phyloP scores from a whole-genome alignment of 2,888 invertebrate genomes.

The Harmothoe impar region DNA sequence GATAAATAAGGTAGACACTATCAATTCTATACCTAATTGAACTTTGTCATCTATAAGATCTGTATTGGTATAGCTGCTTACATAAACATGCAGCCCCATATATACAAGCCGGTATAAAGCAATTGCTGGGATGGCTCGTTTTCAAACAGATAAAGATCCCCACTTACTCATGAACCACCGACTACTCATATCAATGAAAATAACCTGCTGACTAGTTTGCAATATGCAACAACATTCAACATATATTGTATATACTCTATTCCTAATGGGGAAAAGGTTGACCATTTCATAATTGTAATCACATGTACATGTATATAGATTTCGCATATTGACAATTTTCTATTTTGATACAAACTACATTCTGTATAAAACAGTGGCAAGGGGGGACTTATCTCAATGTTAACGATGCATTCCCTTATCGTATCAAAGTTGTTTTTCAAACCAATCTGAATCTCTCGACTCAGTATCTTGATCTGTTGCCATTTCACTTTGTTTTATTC shows the following conservation, averaged over 20 bases:
- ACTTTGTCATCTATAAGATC: too few species aligned
- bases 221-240: not conserved
- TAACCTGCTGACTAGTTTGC: slow-evolving; percentile 25
- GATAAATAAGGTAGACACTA: too few species aligned
- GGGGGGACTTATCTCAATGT: not conserved
- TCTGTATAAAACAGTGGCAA: not conserved
- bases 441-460: not conserved
- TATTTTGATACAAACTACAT: not conserved
- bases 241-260: not conserved
- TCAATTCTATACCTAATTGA: too few species aligned
- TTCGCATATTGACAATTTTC: not conserved
- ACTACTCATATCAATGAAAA: slow-evolving; percentile 10
- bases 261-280: not conserved
- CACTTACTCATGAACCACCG: not conserved
- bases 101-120: too few species aligned
- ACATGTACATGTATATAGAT: not conserved
- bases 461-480: too few species aligned
- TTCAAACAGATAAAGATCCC: too few species aligned
- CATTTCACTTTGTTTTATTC: too few species aligned
- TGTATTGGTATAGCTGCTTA: too few species aligned
- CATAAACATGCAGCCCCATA: too few species aligned
- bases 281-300: not conserved
- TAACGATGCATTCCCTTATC: not conserved
- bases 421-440: not conserved
- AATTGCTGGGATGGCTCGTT: too few species aligned